These are phyloP conservation scores for Hypomecis punctinalis DNA, from an alignment of 2,888 invertebrate species.

Conservation along the genomic window DNA sequence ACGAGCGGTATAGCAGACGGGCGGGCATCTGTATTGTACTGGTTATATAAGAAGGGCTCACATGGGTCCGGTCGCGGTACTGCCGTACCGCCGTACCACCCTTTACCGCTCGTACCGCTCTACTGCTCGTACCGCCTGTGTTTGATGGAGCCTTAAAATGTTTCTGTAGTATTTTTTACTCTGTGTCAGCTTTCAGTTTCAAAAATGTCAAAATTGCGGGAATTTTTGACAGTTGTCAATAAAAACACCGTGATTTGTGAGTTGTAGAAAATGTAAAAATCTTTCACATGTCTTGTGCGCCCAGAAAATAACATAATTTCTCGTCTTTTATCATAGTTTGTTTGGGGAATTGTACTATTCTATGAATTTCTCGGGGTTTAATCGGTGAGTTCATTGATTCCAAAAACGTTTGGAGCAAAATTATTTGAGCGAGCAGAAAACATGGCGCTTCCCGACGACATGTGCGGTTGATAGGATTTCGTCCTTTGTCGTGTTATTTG, in stretches of 20 bases:
- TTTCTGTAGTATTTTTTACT: neutral
- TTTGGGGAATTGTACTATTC: constrained; percentile 11
- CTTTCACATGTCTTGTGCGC: neutral
- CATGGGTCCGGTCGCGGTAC: too few relatives aligned
- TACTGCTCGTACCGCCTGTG: too few relatives aligned
- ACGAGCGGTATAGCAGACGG: too few relatives aligned
- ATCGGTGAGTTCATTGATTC: constrained; percentile 67
- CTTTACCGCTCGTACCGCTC: too few relatives aligned
- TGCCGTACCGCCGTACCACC: too few relatives aligned
- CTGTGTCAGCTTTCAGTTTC: constrained; percentile 33
- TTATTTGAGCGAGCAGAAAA: constrained; percentile 68
- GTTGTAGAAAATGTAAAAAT: constrained; percentile 18
- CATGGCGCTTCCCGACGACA: constrained; percentile 80
- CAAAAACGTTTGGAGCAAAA: constrained; percentile 54
- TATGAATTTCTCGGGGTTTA: constrained; percentile 50
- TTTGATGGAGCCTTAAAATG: too few relatives aligned
- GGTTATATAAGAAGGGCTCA: too few relatives aligned
- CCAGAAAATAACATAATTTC: neutral
- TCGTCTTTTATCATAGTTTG: neutral
- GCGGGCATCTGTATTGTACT: too few relatives aligned
- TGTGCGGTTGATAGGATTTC: constrained; percentile 76
- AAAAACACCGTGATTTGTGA: constrained; percentile 70
- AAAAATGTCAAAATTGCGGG: constrained; percentile 76
- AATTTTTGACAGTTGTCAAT: constrained; percentile 81
- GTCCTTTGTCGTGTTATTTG: constrained; percentile 71